Conservation (phyloP, 2,113 vertebrate genomes). For the Anser brachyrhynchus region DNA sequence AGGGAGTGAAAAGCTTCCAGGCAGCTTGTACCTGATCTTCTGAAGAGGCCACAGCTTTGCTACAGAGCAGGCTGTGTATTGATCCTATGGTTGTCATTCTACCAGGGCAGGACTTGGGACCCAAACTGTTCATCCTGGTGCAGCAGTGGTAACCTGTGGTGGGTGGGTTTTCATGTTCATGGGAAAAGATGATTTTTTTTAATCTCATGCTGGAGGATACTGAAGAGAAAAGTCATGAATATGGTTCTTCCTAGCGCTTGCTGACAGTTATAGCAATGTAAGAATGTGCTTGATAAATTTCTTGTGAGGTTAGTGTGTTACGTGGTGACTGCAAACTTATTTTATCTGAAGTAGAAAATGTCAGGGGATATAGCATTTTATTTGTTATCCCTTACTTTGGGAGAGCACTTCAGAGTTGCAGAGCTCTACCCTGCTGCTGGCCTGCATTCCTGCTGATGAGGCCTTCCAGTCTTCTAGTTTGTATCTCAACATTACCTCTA, state of each 20-base stretch:
- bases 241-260: not conserved
- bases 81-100: not conserved
- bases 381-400: not conserved
- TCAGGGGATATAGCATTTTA: accelerated
- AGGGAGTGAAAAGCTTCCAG: not conserved
- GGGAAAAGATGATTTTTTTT: not conserved
- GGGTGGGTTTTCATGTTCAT: not conserved
- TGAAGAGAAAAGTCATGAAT: not conserved
- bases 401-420: not conserved
- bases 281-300: not conserved
- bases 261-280: not conserved
- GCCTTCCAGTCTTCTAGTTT: not conserved
- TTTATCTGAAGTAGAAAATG: not conserved
- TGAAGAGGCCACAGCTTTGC: not conserved
- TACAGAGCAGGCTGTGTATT: not conserved
- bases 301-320: not conserved
- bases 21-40: not conserved
- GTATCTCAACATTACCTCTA: not conserved
- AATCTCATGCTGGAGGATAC: not conserved
- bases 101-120: not conserved
- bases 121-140: not conserved
- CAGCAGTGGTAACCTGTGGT: not conserved
- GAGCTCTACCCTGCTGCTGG: not conserved
- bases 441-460: not conserved
- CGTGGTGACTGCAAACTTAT: not conserved